Base-by-base conservation (phyloP, 2,113 vertebrate species). In the Apodemus sylvaticus region DNA sequence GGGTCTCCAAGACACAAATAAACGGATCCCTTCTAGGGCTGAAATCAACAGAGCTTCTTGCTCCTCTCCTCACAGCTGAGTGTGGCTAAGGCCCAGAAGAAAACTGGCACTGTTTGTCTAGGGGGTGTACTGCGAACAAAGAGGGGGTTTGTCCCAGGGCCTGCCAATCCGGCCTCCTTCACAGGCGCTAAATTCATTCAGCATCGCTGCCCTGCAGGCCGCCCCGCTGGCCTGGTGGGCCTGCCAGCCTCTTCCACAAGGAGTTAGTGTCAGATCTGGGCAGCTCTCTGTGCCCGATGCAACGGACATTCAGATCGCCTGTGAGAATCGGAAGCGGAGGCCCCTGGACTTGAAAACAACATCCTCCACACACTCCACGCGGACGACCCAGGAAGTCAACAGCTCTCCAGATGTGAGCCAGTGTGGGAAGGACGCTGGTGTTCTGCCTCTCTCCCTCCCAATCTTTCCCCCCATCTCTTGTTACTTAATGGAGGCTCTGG, bases 201-300 rank as follows among this genome's bases (percentile, higher is more conserved):
- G 92, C 85, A 51, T 51, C 34, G 16, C 1, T 71, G 5, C 85
- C 92, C 94, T 9, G 4, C 90, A 86, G 96, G 90, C 96, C 24
- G 71, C 90, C 87, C 92, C 76, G 86, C 42, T 0, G 60, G 53
- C 53, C 86, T 71, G 31, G 0, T 2, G 39, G 87, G 58, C 94
- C 96, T 95, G 92, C 97, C 97, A 96, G 96, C 94, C 87, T 0
- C 91, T 97, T 82, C 92, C 64, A 97, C 97, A 97, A 97, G 96
- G 92, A 48, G 39, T 90, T 91, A 98, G 97, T 97, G 97, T 98
- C 97, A 68, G 96, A 96, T 96, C 95, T 96, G 97, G 97, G 96
- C 97, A 95, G 90, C 86, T 92, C 96, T 98, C 96, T 97, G 96
- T 96, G 93, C 86, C 94, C 58, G 53, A 77, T 94, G 97, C 89